A percentile compares a stretch with the other conserved stretches of the same genome.
phyloP scores from a whole-genome alignment of 2,113 vertebrate genomes.

The Pteronura brasiliensis region DNA sequence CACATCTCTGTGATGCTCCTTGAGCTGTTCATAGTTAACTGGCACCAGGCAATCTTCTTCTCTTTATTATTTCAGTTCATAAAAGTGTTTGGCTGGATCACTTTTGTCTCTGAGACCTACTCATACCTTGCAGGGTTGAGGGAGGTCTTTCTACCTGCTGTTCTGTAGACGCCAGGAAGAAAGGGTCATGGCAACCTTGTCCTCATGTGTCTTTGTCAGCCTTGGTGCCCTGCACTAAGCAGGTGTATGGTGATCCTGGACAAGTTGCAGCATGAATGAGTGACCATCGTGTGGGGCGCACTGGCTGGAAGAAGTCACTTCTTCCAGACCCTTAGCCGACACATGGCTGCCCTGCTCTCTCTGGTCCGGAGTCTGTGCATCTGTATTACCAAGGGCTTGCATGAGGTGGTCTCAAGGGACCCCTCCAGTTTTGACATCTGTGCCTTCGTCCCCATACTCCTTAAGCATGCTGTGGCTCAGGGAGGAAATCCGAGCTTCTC shows the following conservation, averaged over 20 bases:
- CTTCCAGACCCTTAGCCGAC: background rate
- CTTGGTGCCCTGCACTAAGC: fast-evolving
- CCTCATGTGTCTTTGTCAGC: background rate
- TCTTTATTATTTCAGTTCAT: background rate
- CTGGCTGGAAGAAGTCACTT: background rate
- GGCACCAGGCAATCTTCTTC: background rate
- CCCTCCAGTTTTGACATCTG: background rate
- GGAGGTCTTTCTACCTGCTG: no score
- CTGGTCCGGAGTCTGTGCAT: background rate
- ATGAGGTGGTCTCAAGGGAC: background rate
- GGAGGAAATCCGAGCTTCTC: conserved; percentile 43
- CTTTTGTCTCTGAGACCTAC: background rate
- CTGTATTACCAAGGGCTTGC: background rate
- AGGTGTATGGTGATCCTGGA: background rate
- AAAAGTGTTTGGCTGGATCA: background rate
- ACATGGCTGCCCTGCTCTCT: background rate
- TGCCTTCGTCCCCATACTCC: background rate
- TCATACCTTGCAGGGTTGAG: background rate
- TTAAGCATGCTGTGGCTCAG: background rate
- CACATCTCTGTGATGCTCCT: background rate
- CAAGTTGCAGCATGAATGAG: background rate
- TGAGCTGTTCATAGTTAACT: background rate
- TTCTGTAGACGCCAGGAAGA: background rate
- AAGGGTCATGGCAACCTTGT: background rate
- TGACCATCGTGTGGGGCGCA: background rate